Evolutionary conservation across 1,140 invertebrate species (phyloP).

Genomic region (Chionoecetes opilio): DNA sequence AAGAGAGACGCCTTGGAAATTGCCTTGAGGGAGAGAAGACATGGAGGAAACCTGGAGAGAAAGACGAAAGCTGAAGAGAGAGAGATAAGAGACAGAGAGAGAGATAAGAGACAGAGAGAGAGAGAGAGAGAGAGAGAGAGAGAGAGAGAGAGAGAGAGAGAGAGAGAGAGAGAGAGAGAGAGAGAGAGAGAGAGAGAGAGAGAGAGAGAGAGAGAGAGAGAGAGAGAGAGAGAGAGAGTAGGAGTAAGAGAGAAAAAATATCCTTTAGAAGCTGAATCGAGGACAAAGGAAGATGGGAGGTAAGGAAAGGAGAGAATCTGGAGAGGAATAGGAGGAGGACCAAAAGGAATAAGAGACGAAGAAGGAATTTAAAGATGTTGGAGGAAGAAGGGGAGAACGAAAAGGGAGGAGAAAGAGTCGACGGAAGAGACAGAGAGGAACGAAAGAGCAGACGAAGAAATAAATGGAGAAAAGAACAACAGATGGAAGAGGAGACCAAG

Average conservation of each 20-base stretch:
- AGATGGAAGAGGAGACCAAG: background rate
- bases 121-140: background rate
- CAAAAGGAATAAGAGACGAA: no score
- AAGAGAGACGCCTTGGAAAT: background rate
- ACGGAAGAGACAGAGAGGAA: background rate
- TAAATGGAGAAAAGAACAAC: background rate
- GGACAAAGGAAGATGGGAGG: background rate
- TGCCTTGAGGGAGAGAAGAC: background rate
- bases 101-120: background rate
- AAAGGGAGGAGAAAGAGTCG: background rate
- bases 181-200: constrained; percentile 50
- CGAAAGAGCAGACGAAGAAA: background rate
- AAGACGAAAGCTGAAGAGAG: background rate
- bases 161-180: constrained; percentile 61
- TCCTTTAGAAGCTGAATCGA: background rate
- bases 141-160: constrained; percentile 40
- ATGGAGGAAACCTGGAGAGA: background rate
- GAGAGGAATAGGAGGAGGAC: background rate
- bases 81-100: background rate
- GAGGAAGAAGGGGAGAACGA: background rate
- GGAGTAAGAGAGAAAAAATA: constrained; percentile 10
- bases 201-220: constrained; percentile 56
- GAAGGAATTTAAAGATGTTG: background rate
- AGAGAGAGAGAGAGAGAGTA: constrained; percentile 48
- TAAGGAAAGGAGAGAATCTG: no score